Evolutionary conservation across 2,113 vertebrate genomes (phyloP).

Genomic region (Lathamus discolor): DNA sequence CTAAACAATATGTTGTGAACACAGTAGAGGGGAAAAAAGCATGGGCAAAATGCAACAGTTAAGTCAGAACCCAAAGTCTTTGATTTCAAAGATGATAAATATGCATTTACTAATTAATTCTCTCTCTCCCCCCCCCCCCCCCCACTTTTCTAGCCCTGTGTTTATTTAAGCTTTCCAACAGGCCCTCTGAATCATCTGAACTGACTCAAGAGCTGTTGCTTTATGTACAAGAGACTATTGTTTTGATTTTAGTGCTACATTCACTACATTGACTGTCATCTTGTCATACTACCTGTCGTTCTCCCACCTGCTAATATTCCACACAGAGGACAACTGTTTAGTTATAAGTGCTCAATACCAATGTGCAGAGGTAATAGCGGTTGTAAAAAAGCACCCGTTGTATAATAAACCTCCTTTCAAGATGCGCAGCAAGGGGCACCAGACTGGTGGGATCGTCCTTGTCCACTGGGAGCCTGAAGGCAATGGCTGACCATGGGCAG

Average conservation of each 20-base stretch:
- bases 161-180: neutral
- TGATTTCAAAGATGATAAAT: neutral
- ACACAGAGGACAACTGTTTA: neutral
- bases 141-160: neutral
- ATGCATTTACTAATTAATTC: neutral
- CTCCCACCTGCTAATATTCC: neutral
- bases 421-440: too few relatives aligned
- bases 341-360: neutral
- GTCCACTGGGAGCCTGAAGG: neutral
- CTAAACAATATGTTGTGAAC: neutral
- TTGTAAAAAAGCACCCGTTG: neutral
- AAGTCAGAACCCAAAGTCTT: neutral
- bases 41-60: neutral
- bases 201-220: neutral
- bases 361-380: neutral
- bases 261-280: neutral
- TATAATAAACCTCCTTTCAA: neutral
- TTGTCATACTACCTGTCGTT: neutral
- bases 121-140: fast-evolving
- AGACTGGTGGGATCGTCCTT: neutral
- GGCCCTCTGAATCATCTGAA: neutral
- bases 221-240: neutral
- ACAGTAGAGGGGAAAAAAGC: neutral
- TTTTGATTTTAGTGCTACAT: neutral
- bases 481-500: neutral